Conservation (phyloP, 2,113 vertebrate species). For the Menidia beryllina region DNA sequence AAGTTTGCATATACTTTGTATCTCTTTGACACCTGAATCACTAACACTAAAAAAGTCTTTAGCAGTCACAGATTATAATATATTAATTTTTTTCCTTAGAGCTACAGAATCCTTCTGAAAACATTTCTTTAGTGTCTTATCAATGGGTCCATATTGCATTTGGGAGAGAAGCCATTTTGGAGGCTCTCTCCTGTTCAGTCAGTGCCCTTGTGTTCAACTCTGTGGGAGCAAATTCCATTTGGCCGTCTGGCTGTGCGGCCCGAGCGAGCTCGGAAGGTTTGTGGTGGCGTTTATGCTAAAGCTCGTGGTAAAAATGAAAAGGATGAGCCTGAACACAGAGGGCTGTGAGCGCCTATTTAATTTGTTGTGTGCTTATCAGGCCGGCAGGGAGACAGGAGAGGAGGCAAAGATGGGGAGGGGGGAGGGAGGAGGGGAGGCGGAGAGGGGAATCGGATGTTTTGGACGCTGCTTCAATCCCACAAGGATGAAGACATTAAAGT, state of each 20-base stretch:
- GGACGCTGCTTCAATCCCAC: constrained; percentile 57
- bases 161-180: constrained; percentile 61
- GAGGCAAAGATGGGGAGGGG: background rate
- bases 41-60: constrained; percentile 11
- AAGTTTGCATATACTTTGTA: constrained; percentile 2
- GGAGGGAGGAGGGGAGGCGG: constrained; percentile 1
- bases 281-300: constrained; percentile 53
- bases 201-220: constrained; percentile 45
- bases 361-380: constrained; percentile 70
- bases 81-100: constrained; percentile 4
- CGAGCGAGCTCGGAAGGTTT: constrained; percentile 64
- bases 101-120: constrained; percentile 35
- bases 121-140: constrained; percentile 62
- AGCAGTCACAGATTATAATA: constrained; percentile 6
- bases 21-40: constrained; percentile 1
- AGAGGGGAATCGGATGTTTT: constrained; percentile 44
- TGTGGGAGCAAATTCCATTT: constrained; percentile 56
- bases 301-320: constrained; percentile 64
- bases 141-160: constrained; percentile 61
- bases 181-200: constrained; percentile 35
- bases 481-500: constrained; percentile 76
- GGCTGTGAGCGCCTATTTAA: constrained; percentile 71
- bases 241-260: constrained; percentile 44
- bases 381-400: constrained; percentile 44
- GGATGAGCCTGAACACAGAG: constrained; percentile 57